Conservation (phyloP, 2,797 vertebrate species). For the Lindbergichthys nudifrons region DNA sequence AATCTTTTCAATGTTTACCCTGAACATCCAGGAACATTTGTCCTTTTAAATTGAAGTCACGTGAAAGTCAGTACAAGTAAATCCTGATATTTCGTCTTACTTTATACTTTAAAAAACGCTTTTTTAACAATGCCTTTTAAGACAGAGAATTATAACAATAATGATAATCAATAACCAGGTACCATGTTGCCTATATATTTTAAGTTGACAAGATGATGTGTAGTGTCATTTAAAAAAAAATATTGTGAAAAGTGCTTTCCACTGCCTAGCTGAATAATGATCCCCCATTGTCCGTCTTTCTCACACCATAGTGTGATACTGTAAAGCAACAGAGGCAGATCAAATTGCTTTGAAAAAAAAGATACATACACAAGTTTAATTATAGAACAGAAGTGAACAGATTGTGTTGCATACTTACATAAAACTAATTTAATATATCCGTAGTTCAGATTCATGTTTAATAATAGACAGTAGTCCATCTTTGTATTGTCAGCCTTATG, state of each 20-base stretch:
- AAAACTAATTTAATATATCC: background rate
- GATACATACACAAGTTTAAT: background rate
- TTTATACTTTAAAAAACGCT: background rate
- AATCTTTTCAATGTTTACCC: conserved; percentile 42
- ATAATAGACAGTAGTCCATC: background rate
- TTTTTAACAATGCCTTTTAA: background rate
- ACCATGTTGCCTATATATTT: too few species aligned
- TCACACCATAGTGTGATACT: too few species aligned
- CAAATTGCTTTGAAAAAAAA: background rate
- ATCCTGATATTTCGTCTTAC: background rate
- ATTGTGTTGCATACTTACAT: background rate
- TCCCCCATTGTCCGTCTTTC: too few species aligned
- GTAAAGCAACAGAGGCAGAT: background rate
- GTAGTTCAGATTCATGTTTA: background rate
- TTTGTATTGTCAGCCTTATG: background rate
- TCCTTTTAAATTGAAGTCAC: conserved; percentile 4
- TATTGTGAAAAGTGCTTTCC: background rate
- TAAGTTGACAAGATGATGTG: background rate
- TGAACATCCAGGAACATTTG: conserved; percentile 26
- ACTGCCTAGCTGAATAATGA: background rate
- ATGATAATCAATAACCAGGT: too few species aligned
- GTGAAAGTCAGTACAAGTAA: background rate
- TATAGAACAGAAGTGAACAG: background rate
- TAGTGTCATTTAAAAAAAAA: background rate
- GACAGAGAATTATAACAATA: background rate